Evolutionary conservation across 2,113 vertebrate genomes (phyloP).

Genomic region (chimpanzee (Pan troglodytes)): NHGRI_mPanTro3-v2.1_pri NC_072398.2:205013001-205013500

Average conservation of each 20-base stretch:
- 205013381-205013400: neutral
- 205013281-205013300: neutral
- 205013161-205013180: neutral
- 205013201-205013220: neutral
- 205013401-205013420: neutral
- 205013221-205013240: neutral
- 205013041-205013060: conserved; percentile 45
- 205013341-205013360: neutral
- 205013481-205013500: neutral
- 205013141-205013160: neutral
- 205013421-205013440: neutral
- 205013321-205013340: neutral
- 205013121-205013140: neutral
- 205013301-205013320: neutral
- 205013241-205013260: neutral
- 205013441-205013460: neutral
- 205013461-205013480: neutral
- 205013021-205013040: conserved; percentile 4
- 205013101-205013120: neutral
- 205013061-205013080: neutral
- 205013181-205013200: neutral
- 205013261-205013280: neutral
- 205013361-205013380: neutral
- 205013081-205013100: neutral
- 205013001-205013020: conserved; percentile 19